Evolutionary conservation across 1,140 invertebrate genomes (phyloP), one percentile per base, ranked within the genome.

Genomic region (Aporrectodea caliginosa): DNA sequence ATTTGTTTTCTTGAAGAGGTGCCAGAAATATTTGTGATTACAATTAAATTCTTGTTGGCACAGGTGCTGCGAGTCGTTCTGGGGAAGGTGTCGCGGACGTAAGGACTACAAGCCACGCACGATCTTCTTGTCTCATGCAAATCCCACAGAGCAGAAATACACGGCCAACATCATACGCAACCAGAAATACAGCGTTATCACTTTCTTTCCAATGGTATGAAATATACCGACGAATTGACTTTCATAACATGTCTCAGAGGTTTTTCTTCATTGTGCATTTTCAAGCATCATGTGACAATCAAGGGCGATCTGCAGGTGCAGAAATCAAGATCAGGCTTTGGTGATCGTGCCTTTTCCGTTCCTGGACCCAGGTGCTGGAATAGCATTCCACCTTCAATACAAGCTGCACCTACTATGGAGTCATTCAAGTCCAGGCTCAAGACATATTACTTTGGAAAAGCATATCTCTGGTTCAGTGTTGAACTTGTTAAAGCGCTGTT

Each of bases 161-260:
- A 95, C 97, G 69, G 92, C 94, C 74, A 99, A 99, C 90, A 94
- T 96, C 81, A 97, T 99, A 80, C 92, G 95, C 83, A 99, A 99
- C 91, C 97, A 98, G 90, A 99, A 99, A 91, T 99, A 99, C 89
- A 99, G 95, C 88, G 92, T 99, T 82, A 92, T 99, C 81, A 97
- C 97, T 85, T 99, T 99, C 90, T 91, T 99, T 85, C 98, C 98
- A 73, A 87, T 98, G 90, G 98, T 99, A 89, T 87, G 87, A 33
- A 74, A 2, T 81, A 34, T 32, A 58, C 69, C 33, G 32, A 34
- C 35, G 16, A 76, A 43, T 58, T 35, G 43, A 58, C 35, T 76
- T 75, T 1, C 1, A 73, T 30, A 1, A 1, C 27, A 16, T 68
- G 14, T 68, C 58, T 16, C 58, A 68, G 14, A 14, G 14, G 27